Base-by-base conservation (phyloP, 1,140 invertebrate species). In the Achatina immaculata region DNA sequence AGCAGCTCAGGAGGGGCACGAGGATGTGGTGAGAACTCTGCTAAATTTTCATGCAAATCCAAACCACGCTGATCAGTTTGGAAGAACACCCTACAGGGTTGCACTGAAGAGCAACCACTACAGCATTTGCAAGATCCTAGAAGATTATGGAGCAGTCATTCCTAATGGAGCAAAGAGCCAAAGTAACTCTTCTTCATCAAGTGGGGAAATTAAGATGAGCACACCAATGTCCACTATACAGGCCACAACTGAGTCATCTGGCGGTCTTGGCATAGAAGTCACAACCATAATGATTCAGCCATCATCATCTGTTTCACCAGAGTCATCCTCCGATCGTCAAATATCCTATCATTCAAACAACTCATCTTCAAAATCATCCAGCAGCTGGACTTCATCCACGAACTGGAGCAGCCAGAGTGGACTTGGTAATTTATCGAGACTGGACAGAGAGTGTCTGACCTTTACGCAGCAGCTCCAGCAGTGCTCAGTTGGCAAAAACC, bases 1-100 rank as follows among this genome's bases (percentile, higher is more conserved):
- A 0, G 97, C 97, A 14, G 96, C 97, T 0, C 98, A 98, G 87
- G 97, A 98, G 91, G 97, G 97, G 0, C 97, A 99, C 89, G 95
- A 97, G 85, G 95, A 96, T 76, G 97, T 97, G 85, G 97, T 98
- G 0, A 91, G 95, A 77, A 94, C 95, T 76, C 91, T 99, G 45
- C 91, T 98, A 4, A 95, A 96, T 87, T 95, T 95, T 85, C 96
- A 96, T 43, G 97, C 97, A 0, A 96, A 98, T 93, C 96, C 97
- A 0, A 94, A 95, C 87, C 96, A 97, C 89, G 96, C 96, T 0
- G 97, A 98, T 91, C 95, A 96, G 84, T 98, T 96, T 90, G 96
- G 97, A 85, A 90, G 95, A 71, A 96, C 95, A 83, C 95, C 95
- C 6, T 92, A 95, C 69, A 93, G 95, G 85, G 95, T 96, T 21